Conservation (phyloP, 1,140 invertebrate species). For the Drosophila mojavensis region DNA sequence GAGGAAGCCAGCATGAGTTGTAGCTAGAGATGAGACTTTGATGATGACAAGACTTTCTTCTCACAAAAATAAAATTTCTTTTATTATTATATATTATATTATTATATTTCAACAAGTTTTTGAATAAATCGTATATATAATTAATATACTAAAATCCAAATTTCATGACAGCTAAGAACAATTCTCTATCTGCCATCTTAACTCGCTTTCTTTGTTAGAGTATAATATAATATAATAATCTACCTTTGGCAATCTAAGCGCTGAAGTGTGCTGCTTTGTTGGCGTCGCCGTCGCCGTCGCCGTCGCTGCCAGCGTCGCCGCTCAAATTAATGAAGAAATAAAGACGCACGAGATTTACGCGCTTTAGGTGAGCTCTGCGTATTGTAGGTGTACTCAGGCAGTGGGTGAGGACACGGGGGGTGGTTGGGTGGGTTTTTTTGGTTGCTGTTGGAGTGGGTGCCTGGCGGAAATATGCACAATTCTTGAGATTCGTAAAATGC, state of each 20-base stretch:
- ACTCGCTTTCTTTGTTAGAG: conserved; percentile 2
- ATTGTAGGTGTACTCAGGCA: not conserved
- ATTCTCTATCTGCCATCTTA: too few relatives aligned
- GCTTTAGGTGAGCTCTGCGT: conserved; percentile 60
- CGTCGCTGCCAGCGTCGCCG: conserved; percentile 49
- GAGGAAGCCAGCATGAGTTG: too few relatives aligned
- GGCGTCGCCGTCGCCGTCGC: conserved; percentile 25
- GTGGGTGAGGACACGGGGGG: not conserved
- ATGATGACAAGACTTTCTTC: too few relatives aligned
- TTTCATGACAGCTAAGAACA: too few relatives aligned
- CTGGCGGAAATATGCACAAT: conserved; percentile 67
- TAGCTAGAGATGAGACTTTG: too few relatives aligned
- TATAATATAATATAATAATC: conserved; percentile 65
- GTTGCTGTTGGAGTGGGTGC: conserved; percentile 2
- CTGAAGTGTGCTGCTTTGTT: conserved; percentile 50
- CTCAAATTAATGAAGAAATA: conserved; percentile 84
- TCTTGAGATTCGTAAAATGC: conserved; percentile 78
- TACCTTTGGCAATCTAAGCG: conserved; percentile 60
- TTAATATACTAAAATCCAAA: too few relatives aligned
- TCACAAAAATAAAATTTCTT: too few relatives aligned
- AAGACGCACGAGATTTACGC: conserved; percentile 80
- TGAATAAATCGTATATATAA: too few relatives aligned
- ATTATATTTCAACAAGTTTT: too few relatives aligned
- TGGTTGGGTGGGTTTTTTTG: not conserved
- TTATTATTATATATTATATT: too few relatives aligned